These are phyloP conservation scores for Dendroctonus ponderosae DNA, from an alignment of 1,140 invertebrate genomes.

Conservation along the genomic window DNA sequence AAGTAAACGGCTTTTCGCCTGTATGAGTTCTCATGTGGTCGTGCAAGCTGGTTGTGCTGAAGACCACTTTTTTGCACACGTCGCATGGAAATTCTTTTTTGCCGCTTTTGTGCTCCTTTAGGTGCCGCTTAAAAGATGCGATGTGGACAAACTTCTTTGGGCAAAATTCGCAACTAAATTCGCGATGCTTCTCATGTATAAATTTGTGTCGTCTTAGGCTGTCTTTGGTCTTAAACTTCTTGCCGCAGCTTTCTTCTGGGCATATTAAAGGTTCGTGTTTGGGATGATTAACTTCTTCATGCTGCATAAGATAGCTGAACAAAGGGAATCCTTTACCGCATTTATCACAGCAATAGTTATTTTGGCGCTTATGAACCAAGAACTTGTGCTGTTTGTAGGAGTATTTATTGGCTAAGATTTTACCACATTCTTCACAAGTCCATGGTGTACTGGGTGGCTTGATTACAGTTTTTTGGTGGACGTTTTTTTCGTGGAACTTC, in stretches of 20 bases:
- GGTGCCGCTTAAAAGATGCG: constrained; percentile 24
- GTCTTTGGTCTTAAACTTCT: constrained; percentile 27
- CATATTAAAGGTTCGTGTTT: constrained; percentile 12
- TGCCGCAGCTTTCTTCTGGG: constrained; percentile 6
- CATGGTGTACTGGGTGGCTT: background rate
- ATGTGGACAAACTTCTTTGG: constrained; percentile 25
- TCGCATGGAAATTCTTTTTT: constrained; percentile 22
- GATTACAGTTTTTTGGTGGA: constrained; percentile 9
- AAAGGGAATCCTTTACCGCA: constrained; percentile 31
- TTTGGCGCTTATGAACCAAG: constrained; percentile 17
- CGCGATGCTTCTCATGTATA: constrained; percentile 16
- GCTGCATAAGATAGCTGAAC: constrained; percentile 22
- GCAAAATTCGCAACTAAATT: constrained; percentile 24
- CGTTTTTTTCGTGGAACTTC: constrained; percentile 13
- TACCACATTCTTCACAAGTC: constrained; percentile 17
- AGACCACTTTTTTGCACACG: constrained; percentile 20
- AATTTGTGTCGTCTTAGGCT: constrained; percentile 16
- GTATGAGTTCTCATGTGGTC: constrained; percentile 35
- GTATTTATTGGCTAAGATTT: constrained; percentile 27
- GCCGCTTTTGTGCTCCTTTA: constrained; percentile 23
- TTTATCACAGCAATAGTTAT: constrained; percentile 26
- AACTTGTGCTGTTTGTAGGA: constrained; percentile 16
- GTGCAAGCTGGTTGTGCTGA: constrained; percentile 23
- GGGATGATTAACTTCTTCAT: constrained; percentile 18
- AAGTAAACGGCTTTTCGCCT: constrained; percentile 52